Evolutionary conservation across 2,888 invertebrate species (phyloP).

Genomic region (Ennomos erosarius): DNA sequence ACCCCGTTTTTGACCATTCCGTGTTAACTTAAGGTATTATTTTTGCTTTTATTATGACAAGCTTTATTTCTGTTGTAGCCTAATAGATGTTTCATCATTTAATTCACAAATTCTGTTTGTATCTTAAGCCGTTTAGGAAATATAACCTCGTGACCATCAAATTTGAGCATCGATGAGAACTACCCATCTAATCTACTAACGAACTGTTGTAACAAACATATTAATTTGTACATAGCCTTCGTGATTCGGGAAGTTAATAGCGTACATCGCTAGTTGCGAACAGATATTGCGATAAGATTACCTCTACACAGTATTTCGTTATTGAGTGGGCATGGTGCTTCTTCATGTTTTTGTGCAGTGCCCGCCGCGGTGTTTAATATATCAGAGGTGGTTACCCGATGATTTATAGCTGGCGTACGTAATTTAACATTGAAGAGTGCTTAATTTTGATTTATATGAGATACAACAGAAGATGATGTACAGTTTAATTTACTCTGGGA

Average conservation of each 20-base stretch:
- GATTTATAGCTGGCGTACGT: slow-evolving; percentile 24
- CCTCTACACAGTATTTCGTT: slow-evolving; percentile 28
- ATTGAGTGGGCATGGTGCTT: slow-evolving; percentile 31
- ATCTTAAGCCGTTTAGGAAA: too few relatives aligned
- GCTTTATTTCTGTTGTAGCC: too few relatives aligned
- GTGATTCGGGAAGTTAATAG: slow-evolving; percentile 42
- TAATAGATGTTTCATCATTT: too few relatives aligned
- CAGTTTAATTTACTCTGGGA: slow-evolving; percentile 2
- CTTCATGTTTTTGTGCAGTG: slow-evolving; percentile 27
- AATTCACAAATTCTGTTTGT: too few relatives aligned
- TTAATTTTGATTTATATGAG: slow-evolving; percentile 21
- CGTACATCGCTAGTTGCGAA: slow-evolving; percentile 41
- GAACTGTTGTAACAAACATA: slow-evolving; percentile 52
- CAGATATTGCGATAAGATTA: slow-evolving; percentile 49
- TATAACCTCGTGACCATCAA: too few relatives aligned
- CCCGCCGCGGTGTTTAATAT: slow-evolving; percentile 27
- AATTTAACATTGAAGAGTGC: slow-evolving; percentile 20
- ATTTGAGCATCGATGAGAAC: too few relatives aligned
- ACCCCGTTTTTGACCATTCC: too few relatives aligned
- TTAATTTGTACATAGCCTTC: slow-evolving; percentile 48
- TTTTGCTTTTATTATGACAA: too few relatives aligned
- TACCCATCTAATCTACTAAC: slow-evolving; percentile 56
- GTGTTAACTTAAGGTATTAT: too few relatives aligned
- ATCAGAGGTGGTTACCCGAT: slow-evolving; percentile 26
- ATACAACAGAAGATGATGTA: slow-evolving; percentile 7